phyloP scores from a whole-genome alignment of 2,888 invertebrate species.

The Stenodera caucasica region DNA sequence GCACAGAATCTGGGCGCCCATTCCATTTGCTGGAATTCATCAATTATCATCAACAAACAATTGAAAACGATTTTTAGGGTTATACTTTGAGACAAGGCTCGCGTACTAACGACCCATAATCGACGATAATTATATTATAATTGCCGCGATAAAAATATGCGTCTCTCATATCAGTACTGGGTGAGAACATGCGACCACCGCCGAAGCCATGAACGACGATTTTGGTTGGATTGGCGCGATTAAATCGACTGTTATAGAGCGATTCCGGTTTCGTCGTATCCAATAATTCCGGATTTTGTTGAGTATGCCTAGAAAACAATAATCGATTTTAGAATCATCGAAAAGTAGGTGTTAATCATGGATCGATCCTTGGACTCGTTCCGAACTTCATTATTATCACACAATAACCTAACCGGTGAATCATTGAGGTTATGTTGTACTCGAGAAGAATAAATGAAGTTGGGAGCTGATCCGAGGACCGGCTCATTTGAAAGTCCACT shows the following conservation, averaged over 20 bases:
- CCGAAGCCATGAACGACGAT: constrained; percentile 91
- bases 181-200: constrained; percentile 77
- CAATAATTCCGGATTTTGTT: constrained; percentile 71
- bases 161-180: constrained; percentile 81
- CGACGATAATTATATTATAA: constrained; percentile 86
- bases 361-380: too few species aligned
- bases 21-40: constrained; percentile 54
- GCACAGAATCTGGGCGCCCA: constrained; percentile 57
- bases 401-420: too few species aligned
- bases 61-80: too few species aligned
- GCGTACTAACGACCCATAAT: constrained; percentile 76
- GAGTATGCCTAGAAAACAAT: constrained; percentile 64
- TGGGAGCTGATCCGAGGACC: too few species aligned
- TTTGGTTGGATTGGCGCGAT: constrained; percentile 78
- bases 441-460: too few species aligned
- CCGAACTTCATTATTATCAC: too few species aligned
- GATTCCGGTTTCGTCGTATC: constrained; percentile 72
- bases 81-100: constrained; percentile 74
- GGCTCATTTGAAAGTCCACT: too few species aligned
- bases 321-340: too few species aligned
- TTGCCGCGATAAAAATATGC: constrained; percentile 80
- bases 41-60: too few species aligned
- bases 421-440: too few species aligned
- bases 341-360: not conserved
- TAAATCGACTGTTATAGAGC: constrained; percentile 74